These are phyloP conservation scores for Protaetia brevitarsis DNA, from an alignment of 1,140 invertebrate species.

Conservation along the genomic window DNA sequence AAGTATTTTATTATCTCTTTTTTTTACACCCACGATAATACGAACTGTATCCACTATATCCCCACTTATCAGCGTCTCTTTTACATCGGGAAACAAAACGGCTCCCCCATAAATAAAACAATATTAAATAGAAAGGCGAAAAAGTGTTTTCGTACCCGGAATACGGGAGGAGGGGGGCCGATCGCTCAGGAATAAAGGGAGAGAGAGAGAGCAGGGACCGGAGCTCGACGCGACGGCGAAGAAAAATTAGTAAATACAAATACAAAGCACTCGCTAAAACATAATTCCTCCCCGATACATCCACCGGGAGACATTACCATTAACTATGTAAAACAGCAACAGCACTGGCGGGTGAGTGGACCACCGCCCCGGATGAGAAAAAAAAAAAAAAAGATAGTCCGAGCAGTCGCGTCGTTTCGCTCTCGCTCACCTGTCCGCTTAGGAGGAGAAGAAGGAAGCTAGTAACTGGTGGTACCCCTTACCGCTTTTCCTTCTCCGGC, in stretches of 20 bases:
- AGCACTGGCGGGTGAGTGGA: background rate
- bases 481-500: slow-evolving; percentile 20
- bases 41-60: background rate
- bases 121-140: slow-evolving; percentile 1
- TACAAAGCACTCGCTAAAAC: slow-evolving; percentile 40
- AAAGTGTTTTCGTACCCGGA: background rate
- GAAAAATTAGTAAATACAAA: slow-evolving; percentile 41
- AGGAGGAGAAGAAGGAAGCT: slow-evolving; percentile 1
- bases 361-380: no score
- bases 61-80: background rate
- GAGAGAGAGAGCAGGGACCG: background rate
- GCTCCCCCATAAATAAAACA: background rate
- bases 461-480: no score
- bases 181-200: background rate
- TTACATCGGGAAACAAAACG: background rate
- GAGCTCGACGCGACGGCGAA: slow-evolving; percentile 27
- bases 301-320: slow-evolving; percentile 38
- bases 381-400: no score
- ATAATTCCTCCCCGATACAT: slow-evolving; percentile 38
- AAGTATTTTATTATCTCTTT: no score
- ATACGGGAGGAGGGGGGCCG: background rate
- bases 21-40: no score
- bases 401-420: background rate
- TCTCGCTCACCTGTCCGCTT: background rate
- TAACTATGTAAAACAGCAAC: slow-evolving; percentile 32